phyloP scores from a whole-genome alignment of 1,140 invertebrate genomes.

The Drosophila hydei region DNA sequence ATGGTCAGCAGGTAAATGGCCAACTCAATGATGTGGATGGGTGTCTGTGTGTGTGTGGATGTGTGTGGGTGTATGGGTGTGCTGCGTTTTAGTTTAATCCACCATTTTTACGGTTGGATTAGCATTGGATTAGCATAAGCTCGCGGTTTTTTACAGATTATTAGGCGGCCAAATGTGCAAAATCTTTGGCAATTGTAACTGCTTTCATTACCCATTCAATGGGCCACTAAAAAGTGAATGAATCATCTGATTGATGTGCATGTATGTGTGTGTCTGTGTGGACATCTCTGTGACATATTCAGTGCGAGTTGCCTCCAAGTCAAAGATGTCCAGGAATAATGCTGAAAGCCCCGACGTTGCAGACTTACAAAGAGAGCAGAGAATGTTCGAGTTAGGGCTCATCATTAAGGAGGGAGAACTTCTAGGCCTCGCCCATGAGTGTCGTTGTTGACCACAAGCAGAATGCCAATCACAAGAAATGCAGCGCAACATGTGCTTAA shows the following conservation, averaged over 20 bases:
- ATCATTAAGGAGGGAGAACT: too few relatives aligned
- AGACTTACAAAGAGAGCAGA: too few relatives aligned
- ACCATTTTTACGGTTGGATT: constrained; percentile 81
- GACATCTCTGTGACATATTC: too few relatives aligned
- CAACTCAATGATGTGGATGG: constrained; percentile 38
- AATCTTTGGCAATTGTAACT: constrained; percentile 2
- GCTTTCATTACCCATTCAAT: constrained; percentile 12
- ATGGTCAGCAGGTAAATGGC: constrained; percentile 57
- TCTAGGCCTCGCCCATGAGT: too few relatives aligned
- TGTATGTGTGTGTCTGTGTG: not conserved
- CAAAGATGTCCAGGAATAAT: too few relatives aligned
- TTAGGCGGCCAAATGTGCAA: constrained; percentile 9
- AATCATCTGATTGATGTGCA: not conserved
- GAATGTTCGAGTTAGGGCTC: too few relatives aligned
- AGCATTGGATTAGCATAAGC: constrained; percentile 69
- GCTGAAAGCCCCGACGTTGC: too few relatives aligned
- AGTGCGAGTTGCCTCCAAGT: too few relatives aligned
- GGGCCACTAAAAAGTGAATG: constrained; percentile 35
- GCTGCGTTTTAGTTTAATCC: constrained; percentile 65
- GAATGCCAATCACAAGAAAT: too few relatives aligned
- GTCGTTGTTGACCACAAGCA: too few relatives aligned
- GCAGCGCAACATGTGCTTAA: too few relatives aligned
- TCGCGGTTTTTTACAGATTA: constrained; percentile 70
- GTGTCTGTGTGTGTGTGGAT: not conserved
- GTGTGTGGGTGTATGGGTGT: constrained; percentile 4